Conservation (phyloP, 2,113 vertebrate species). For the Oryzias curvinotus region DNA sequence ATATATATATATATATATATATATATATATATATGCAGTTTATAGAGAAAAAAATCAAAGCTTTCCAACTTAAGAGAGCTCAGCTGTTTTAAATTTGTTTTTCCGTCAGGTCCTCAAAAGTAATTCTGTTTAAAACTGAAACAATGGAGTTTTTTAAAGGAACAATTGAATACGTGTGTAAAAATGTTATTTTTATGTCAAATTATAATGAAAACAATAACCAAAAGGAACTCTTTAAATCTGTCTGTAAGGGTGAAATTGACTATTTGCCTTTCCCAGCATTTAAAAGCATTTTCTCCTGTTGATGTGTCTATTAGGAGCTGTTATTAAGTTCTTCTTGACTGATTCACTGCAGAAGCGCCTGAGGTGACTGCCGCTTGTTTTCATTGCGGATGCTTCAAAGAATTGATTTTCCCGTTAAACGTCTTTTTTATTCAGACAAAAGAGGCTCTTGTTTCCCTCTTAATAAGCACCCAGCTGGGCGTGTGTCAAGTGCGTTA, state of each 20-base stretch:
- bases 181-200: background rate
- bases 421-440: constrained; percentile 8
- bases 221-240: background rate
- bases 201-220: background rate
- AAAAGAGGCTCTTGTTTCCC: constrained; percentile 3
- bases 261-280: constrained; percentile 14
- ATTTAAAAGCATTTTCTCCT: constrained; percentile 13
- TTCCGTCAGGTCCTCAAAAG: too few species aligned
- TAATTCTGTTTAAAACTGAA: too few species aligned
- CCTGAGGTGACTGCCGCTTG: constrained; percentile 13
- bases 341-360: constrained; percentile 33
- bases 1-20: too few species aligned
- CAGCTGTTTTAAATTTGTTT: too few species aligned
- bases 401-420: constrained; percentile 27
- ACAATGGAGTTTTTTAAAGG: background rate
- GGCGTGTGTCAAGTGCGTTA: background rate
- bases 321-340: constrained; percentile 33
- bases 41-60: too few species aligned
- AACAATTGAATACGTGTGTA: too few species aligned
- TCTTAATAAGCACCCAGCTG: background rate
- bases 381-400: constrained; percentile 20
- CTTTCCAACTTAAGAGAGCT: too few species aligned
- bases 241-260: background rate
- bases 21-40: too few species aligned
- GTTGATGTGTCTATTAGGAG: constrained; percentile 16